A percentile compares a stretch with the other conserved stretches of the same genome.
Conservation (phyloP, 2,113 vertebrate genomes). For the Eubucco bourcierii region DNA sequence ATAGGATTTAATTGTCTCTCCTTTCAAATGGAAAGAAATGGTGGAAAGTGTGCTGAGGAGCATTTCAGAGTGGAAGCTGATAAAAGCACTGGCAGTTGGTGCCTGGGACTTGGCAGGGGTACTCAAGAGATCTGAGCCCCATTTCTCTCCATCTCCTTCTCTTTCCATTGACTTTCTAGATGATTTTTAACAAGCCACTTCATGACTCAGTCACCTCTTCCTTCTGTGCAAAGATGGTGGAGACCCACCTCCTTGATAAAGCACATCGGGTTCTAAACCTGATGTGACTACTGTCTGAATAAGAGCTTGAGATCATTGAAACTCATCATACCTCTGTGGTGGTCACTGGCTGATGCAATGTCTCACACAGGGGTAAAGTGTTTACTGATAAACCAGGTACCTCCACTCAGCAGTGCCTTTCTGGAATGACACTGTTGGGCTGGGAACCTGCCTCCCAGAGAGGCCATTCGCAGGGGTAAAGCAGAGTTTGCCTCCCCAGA, state of each 20-base stretch:
- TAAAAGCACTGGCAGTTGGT: not conserved
- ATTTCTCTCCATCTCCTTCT: not conserved
- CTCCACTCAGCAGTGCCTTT: not conserved
- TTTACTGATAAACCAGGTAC: not conserved
- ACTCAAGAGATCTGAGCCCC: not conserved
- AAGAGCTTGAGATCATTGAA: conserved; percentile 37
- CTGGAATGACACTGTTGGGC: not conserved
- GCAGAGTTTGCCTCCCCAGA: not conserved
- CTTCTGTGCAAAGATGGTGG: not conserved
- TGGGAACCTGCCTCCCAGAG: not conserved
- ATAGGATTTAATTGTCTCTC: not conserved
- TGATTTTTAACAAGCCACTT: not conserved
- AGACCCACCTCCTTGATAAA: conserved; percentile 24
- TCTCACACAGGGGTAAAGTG: not conserved
- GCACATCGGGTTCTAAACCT: not conserved
- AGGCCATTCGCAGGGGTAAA: fast-evolving
- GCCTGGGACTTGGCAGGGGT: not conserved
- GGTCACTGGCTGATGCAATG: not conserved
- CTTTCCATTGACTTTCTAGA: not conserved
- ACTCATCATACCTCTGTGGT: not conserved
- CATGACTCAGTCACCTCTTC: conserved; percentile 13
- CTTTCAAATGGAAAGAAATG: not conserved
- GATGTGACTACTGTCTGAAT: conserved; percentile 13
- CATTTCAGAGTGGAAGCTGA: not conserved
- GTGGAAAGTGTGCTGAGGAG: not conserved